Evolutionary conservation across 2,113 vertebrate genomes (phyloP).

Genomic region (Corythaeola cristata): DNA sequence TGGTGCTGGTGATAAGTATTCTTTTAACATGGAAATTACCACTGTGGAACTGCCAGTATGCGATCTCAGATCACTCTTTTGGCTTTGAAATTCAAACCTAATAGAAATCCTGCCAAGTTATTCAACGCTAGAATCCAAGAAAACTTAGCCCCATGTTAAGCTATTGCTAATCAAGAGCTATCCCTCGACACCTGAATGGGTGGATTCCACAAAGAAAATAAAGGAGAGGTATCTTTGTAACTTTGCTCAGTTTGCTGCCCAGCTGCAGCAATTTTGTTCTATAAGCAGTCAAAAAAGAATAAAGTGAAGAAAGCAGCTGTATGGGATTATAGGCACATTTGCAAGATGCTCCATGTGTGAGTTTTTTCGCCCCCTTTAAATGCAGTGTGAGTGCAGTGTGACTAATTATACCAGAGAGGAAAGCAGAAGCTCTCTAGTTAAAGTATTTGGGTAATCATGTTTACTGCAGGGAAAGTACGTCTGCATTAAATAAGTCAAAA

Average conservation of each 20-base stretch:
- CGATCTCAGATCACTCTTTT: constrained; percentile 77
- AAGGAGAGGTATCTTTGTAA: constrained; percentile 41
- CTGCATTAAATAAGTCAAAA: constrained; percentile 86
- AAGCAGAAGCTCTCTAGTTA: constrained; percentile 79
- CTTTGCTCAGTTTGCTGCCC: constrained; percentile 65
- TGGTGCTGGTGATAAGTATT: constrained; percentile 75
- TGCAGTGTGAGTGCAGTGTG: constrained; percentile 77
- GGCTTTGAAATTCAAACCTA: constrained; percentile 77
- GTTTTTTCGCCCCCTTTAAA: constrained; percentile 49
- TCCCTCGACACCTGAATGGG: constrained; percentile 59
- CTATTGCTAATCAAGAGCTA: constrained; percentile 60
- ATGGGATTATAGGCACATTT: constrained; percentile 72
- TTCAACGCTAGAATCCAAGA: constrained; percentile 70
- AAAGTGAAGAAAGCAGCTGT: constrained; percentile 74
- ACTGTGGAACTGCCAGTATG: constrained; percentile 75
- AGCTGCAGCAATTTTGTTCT: constrained; percentile 59
- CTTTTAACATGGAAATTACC: constrained; percentile 77
- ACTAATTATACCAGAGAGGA: constrained; percentile 77
- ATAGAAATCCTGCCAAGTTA: constrained; percentile 75
- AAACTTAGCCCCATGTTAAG: constrained; percentile 65
- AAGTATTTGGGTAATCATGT: constrained; percentile 83
- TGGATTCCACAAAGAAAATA: constrained; percentile 58
- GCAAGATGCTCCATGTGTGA: constrained; percentile 72
- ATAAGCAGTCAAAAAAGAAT: constrained; percentile 63
- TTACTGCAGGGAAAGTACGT: constrained; percentile 78